Evolutionary conservation across 2,113 vertebrate genomes (phyloP), one percentile per base, ranked within the genome.

Genomic region (Desmodus rotundus): DNA sequence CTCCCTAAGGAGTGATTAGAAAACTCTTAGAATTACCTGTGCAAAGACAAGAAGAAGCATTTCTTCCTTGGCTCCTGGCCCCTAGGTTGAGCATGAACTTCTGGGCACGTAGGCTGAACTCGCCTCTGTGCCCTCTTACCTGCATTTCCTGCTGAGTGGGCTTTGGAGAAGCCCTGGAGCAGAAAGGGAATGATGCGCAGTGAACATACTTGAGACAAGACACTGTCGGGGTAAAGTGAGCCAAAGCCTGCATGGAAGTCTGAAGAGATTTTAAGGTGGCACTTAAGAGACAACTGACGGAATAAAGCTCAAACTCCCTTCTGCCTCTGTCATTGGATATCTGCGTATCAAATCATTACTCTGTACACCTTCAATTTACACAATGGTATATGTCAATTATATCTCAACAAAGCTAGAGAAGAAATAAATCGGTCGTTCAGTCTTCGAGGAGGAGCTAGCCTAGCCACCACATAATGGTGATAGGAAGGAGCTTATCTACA

Each of bases 301-400:
- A 74, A 26, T n/a, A 68, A 0, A 33, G 61, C 52, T 73, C 68
- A 22, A 61, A 72, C n/a, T 19, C 52, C 43, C 56, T 72, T 22
- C 65, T 50, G 72, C 24, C 22, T 41, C 4, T 7, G n/a, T 41
- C 52, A 73, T 2, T 43, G 84, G 72, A 15, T 33, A 31, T 1
- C n/a, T 0, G 22, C 3, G 4, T 1, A 41, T 45, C 63, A 80
- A 61, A 26, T 33, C 10, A 20, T 3, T 22, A 17, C 5, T 13
- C 1, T 22, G 58, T n/a, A 19, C 13, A 58, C 52, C 74, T 58
- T 58, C 41, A 45, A 81, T 3, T 4, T 26, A 72, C 14, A 33
- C 43, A 4, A 11, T 2, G 45, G 50, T 50, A 2, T 7, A 15
- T 4, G 20, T 28, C 76, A 63, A 14, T 28, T 63, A 63, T 14